Percentiles rank a stretch among this genome's conserved stretches.
These are phyloP conservation scores for Uropetala carovei DNA, from an alignment of 2,888 invertebrate genomes.

Conservation along the genomic window DNA sequence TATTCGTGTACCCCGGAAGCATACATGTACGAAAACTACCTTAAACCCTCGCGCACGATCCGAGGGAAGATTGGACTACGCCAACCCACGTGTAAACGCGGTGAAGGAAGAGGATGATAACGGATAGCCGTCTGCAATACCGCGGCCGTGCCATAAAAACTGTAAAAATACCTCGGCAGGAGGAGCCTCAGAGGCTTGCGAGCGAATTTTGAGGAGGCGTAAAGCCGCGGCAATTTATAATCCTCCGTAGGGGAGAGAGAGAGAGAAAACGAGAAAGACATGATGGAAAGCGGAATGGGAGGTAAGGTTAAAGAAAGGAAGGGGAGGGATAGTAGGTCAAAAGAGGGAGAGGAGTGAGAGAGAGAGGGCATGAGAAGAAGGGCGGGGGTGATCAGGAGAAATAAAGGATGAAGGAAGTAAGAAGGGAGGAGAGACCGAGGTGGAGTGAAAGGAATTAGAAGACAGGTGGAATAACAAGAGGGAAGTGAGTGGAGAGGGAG, in stretches of 20 bases:
- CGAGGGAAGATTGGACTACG: too few relatives aligned
- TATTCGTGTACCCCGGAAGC: too few relatives aligned
- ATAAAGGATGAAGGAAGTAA: background rate
- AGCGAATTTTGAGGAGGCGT: constrained; percentile 49
- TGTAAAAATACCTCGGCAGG: constrained; percentile 17
- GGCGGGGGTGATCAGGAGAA: too few relatives aligned
- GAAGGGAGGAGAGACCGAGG: background rate
- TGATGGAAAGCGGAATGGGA: background rate
- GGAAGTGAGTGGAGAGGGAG: background rate
- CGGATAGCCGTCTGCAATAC: background rate
- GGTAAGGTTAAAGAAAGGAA: background rate
- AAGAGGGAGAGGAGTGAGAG: background rate
- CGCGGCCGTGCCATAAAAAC: constrained; percentile 24
- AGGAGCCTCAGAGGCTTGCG: background rate
- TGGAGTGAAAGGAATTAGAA: background rate
- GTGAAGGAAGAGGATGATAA: background rate
- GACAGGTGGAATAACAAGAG: background rate
- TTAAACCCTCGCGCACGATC: too few relatives aligned
- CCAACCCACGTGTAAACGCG: background rate
- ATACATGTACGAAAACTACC: too few relatives aligned
- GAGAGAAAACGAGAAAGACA: background rate
- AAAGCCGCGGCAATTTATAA: constrained; percentile 50
- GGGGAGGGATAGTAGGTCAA: background rate
- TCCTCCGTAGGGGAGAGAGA: background rate
- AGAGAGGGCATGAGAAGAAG: background rate